phyloP scores from a whole-genome alignment of 2,888 invertebrate species.

The Xestobium rufovillosum region DNA sequence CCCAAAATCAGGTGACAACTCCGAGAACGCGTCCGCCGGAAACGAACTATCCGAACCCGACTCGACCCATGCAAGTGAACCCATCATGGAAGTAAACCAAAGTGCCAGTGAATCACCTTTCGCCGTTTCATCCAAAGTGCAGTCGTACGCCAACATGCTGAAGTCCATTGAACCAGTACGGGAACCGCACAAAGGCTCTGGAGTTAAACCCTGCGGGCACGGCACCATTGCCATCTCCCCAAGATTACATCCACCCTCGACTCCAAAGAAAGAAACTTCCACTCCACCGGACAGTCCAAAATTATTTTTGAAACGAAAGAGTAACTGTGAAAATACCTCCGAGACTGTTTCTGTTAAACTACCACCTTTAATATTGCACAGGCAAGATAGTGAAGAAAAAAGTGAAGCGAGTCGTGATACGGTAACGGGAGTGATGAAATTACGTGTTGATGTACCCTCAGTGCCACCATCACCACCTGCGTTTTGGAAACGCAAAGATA shows the following conservation, averaged over 20 bases:
- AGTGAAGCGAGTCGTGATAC: too few species aligned
- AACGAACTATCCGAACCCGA: constrained; percentile 16
- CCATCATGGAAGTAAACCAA: constrained; percentile 16
- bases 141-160: constrained; percentile 26
- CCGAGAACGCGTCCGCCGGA: constrained; percentile 23
- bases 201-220: constrained; percentile 41
- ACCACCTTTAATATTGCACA: too few species aligned
- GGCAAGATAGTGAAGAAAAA: constrained; percentile 12
- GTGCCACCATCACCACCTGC: neutral
- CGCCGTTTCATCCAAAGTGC: constrained; percentile 12
- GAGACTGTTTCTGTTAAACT: too few species aligned
- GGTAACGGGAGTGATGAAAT: constrained; percentile 22
- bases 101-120: constrained; percentile 3
- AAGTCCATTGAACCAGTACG: constrained; percentile 19
- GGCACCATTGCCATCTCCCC: constrained; percentile 39
- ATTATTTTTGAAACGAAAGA: constrained; percentile 29
- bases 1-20: constrained; percentile 30
- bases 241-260: constrained; percentile 27
- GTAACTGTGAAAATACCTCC: too few species aligned
- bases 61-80: constrained; percentile 5
- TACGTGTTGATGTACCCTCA: constrained; percentile 19
- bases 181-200: constrained; percentile 10
- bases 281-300: constrained; percentile 38
- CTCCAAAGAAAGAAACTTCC: constrained; percentile 25
- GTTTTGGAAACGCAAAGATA: too few species aligned